Base-by-base conservation (phyloP, 2,113 vertebrate species). In the Passer domesticus region DNA sequence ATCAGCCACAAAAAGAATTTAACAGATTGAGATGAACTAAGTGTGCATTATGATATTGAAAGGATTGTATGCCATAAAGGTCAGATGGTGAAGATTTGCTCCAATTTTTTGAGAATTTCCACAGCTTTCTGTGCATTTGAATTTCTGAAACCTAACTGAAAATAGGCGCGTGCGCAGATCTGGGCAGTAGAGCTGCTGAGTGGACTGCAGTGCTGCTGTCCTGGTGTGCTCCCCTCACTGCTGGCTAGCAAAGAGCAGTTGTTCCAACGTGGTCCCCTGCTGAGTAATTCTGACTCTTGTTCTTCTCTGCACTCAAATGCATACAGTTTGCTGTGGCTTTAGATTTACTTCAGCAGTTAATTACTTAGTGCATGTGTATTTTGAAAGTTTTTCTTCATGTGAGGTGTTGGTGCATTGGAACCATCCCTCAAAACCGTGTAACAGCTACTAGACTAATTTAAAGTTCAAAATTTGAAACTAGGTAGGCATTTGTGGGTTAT, bases 91-190 rank as follows among this genome's bases (percentile, higher is more conserved):
- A 82, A 27, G 7, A 59, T 24, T 22, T 78, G 21, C 16, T 82
- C 3, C 6, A 15, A 1, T 41, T 78, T 89, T 80, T 76, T 58
- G 47, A 44, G 27, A 28, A 4, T 33, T 89, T 81, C 15, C 3
- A 2, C 27, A 39, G 18, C 4, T 78, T 59, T 87, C 19, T 59
- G 31, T 72, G 43, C 16, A 20, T 69, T 62, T 80, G 52, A 7
- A 16, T 60, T 64, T 23, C 7, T 23, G 58, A 64, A 82, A n/a
- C 4, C 1, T 18, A 10, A 10, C 7, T 41, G 17, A 20, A 7
- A 68, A 15, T 8, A 24, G 46, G 39, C 2, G 1, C 0, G 2
- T n/a, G 19, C 20, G 4, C 7, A 28, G 59, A 20, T 37, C 4
- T 1, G 9, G 47, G 27, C 19, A 46, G 46, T 6, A 33, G 30